Base-by-base conservation (phyloP, 2,797 vertebrate genomes). In the Microcaecilia unicolor region DNA sequence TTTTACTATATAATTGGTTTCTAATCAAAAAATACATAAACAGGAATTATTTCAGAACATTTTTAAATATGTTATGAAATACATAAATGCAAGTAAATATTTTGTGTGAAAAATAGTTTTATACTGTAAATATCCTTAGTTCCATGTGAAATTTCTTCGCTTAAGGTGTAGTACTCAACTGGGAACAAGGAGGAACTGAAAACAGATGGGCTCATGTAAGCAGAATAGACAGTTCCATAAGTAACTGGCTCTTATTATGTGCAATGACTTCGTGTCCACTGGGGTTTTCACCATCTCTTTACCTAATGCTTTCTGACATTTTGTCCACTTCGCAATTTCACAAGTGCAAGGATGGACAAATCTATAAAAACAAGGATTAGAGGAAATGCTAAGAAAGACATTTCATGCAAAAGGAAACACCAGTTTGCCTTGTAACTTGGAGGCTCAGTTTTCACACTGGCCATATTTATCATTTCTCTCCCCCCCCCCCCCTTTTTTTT, bases 281-380 rank as follows among this genome's bases (percentile, higher is more conserved):
- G 32, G 36, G 19, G 7, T 36, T 57, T 58, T 68, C 45, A 57
- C 34, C 18, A 58, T 17, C 30, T 34, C 22, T 28, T 37, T 30
- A 22, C 34, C 44, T 76, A 70, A 76, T 72, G 64, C 61, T 61
- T 63, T 45, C 36, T 62, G 64, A 57, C 52, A 60, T 48, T 66
- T 37, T 59, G 41, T 29, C 59, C 28, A 64, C 58, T 68, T 70
- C 21, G 41, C 44, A 53, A 4, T 5, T 22, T 58, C 11, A 9
- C 22, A 49, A 58, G 65, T 53, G 18, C 15, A 25, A 26, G 17
- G 44, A 69, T 45, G 35, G 34, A 19, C 28, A 49, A 60, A 50
- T 33, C 58, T 41, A 48, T 67, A 51, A 67, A 57, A 65, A 44
- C 69, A 57, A 58, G 61, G 58, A 64, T 61, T 56, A 48, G 49